Evolutionary conservation across 30 jellyfish, hydroid and myxozoan species (phyloP).

Genomic region (Aurelia coerulea): DNA sequence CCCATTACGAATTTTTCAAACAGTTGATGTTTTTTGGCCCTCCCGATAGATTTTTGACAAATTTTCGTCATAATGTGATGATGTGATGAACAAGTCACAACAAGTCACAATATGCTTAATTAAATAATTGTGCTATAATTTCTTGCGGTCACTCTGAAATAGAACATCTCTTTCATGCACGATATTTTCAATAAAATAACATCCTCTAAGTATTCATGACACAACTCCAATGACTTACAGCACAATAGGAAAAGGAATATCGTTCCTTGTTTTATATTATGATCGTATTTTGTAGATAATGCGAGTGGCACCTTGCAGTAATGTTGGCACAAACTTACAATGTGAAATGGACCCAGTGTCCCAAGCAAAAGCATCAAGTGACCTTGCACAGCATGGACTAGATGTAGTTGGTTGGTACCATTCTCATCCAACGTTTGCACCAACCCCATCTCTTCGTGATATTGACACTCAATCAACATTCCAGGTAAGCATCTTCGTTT

Average conservation of each 20-base stretch:
- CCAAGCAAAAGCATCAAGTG: conserved; percentile 76
- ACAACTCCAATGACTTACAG: no score
- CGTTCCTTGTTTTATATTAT: background rate
- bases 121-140: no score
- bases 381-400: conserved; percentile 76
- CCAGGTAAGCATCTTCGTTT: conserved; percentile 45
- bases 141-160: no score
- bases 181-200: no score
- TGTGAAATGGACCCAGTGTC: conserved; percentile 92
- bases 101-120: no score
- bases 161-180: no score
- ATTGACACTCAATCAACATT: conserved; percentile 76
- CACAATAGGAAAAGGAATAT: background rate
- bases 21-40: no score
- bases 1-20: no score
- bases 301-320: conserved; percentile 82
- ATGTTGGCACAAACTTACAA: conserved; percentile 82
- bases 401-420: conserved; percentile 90
- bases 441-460: conserved; percentile 86
- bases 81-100: no score
- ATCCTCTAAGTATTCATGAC: no score
- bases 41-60: no score
- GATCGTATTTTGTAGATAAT: conserved; percentile 21
- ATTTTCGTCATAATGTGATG: no score
- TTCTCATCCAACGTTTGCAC: conserved; percentile 86